Percentiles rank a stretch among this genome's conserved stretches.
Evolutionary conservation across 2,888 invertebrate species (phyloP).

Genomic region (Biston stratarius): DNA sequence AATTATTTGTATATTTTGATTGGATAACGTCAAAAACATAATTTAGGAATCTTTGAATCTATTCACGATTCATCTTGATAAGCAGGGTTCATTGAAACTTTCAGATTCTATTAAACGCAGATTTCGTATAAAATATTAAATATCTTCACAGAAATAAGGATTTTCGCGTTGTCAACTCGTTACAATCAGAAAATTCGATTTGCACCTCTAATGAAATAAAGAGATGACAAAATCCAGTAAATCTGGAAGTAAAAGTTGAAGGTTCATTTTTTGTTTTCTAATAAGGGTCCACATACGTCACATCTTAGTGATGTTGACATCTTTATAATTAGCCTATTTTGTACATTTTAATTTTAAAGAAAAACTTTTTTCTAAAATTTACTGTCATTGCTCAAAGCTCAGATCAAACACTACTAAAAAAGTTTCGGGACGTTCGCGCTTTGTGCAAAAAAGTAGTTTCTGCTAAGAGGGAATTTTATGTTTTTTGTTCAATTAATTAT

Average conservation of each 20-base stretch:
- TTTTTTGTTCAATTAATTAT: too few species aligned
- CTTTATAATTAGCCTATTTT: too few species aligned
- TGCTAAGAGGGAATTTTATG: too few species aligned
- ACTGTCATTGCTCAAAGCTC: too few species aligned
- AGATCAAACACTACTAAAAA: too few species aligned
- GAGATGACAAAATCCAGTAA: constrained; percentile 22
- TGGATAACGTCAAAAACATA: not conserved
- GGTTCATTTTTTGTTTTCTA: constrained; percentile 35
- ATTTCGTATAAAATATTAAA: constrained; percentile 7
- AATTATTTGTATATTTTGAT: too few species aligned
- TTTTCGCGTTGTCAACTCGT: constrained; percentile 28
- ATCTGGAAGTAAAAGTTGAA: constrained; percentile 28
- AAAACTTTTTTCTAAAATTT: too few species aligned
- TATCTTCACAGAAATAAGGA: constrained; percentile 8
- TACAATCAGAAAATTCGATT: constrained; percentile 22
- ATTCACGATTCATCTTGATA: not conserved
- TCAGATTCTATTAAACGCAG: not conserved
- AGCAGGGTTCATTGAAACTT: constrained; percentile 1
- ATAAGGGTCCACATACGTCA: not conserved
- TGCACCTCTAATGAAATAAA: constrained; percentile 30
- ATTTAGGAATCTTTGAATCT: not conserved
- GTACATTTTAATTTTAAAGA: too few species aligned
- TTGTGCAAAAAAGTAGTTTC: too few species aligned
- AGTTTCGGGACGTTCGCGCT: too few species aligned
- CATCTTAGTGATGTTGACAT: too few species aligned